Conservation (phyloP, 2,888 invertebrate genomes). For the Acrocyrtus sp. region DNA sequence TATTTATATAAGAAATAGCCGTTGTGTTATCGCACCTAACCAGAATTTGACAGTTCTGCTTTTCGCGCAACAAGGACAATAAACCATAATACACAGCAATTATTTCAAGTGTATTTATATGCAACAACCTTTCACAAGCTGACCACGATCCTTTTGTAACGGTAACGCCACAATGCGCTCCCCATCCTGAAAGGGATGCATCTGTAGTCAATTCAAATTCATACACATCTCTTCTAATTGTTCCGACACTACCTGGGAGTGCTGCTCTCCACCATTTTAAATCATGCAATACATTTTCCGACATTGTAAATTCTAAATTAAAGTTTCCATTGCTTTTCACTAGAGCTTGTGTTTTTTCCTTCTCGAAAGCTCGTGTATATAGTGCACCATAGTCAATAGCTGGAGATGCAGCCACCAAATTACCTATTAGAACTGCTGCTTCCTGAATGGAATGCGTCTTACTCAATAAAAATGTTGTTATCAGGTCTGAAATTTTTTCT, state of each 20-base stretch:
- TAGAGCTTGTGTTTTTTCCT: conserved; percentile 14
- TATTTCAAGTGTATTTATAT: conserved; percentile 43
- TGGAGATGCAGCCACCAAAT: conserved; percentile 31
- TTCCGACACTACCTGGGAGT: background rate
- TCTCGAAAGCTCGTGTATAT: conserved; percentile 33
- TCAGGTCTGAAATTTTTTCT: background rate
- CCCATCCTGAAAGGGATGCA: conserved; percentile 40
- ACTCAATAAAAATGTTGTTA: background rate
- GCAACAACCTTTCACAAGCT: background rate
- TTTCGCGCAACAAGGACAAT: background rate
- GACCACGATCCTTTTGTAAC: conserved; percentile 30
- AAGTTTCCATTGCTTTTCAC: background rate
- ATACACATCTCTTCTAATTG: conserved; percentile 24
- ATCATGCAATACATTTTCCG: background rate
- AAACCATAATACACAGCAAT: conserved; percentile 22
- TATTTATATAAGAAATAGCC: conserved; percentile 45
- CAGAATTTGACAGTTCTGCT: conserved; percentile 1
- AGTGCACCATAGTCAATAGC: conserved; percentile 23
- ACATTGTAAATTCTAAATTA: background rate
- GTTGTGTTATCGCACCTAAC: conserved; percentile 35
- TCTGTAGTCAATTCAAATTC: conserved; percentile 26
- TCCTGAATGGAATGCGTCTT: background rate
- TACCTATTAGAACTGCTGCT: conserved; percentile 7
- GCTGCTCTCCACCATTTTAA: conserved; percentile 27
- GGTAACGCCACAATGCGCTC: background rate